A percentile compares a stretch with the other conserved stretches of the same genome.
These are phyloP conservation scores for Onychostruthus taczanowskii DNA, from an alignment of 2,113 vertebrate species.

Conservation along the genomic window DNA sequence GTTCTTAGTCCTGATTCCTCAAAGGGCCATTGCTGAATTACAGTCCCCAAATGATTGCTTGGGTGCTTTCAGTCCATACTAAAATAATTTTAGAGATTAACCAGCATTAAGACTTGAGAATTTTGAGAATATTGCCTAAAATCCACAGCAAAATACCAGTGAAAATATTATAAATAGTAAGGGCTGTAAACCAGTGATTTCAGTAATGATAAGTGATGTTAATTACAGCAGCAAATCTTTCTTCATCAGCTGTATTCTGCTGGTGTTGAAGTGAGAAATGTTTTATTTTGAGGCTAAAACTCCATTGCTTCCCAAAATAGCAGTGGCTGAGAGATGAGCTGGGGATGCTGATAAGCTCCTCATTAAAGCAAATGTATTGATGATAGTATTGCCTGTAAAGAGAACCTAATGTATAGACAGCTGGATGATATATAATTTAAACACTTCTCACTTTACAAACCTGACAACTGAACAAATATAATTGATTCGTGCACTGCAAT, in stretches of 20 bases:
- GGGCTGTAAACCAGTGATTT: not conserved
- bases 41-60: not conserved
- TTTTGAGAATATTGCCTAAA: not conserved
- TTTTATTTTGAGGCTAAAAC: not conserved
- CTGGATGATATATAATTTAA: slow-evolving; percentile 48
- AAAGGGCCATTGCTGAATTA: not conserved
- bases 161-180: not conserved
- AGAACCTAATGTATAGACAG: not conserved
- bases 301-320: not conserved
- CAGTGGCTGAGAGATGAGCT: not conserved
- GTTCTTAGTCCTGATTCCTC: not conserved
- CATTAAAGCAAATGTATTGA: slow-evolving; percentile 36
- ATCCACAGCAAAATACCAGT: not conserved
- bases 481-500: slow-evolving; percentile 62
- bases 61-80: not conserved
- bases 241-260: not conserved
- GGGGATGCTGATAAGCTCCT: not conserved
- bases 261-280: not conserved
- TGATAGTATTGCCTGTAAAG: slow-evolving; percentile 1
- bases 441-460: slow-evolving; percentile 52
- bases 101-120: not conserved
- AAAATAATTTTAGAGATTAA: not conserved
- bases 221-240: not conserved
- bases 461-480: slow-evolving; percentile 63
- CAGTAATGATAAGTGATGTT: not conserved